A percentile compares a stretch with the other conserved stretches of the same genome.
Conservation (phyloP, 1,140 invertebrate species). For the Maconellicoccus hirsutus region DNA sequence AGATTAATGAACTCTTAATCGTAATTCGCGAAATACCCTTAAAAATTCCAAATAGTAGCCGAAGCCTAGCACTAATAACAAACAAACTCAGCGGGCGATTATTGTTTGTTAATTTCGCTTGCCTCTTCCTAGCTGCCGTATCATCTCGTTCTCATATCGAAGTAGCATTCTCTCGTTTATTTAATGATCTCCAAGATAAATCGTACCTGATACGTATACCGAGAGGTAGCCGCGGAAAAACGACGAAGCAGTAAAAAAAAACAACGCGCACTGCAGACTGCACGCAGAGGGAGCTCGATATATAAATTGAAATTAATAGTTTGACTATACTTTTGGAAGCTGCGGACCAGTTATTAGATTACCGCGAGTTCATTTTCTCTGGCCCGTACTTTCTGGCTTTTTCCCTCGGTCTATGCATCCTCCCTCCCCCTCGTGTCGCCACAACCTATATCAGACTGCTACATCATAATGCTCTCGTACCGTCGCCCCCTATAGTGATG, state of each 20-base stretch:
- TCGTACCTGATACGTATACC: background rate
- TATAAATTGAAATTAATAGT: conserved; percentile 22
- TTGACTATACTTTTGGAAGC: conserved; percentile 7
- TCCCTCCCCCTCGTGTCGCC: too few species aligned
- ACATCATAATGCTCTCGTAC: conserved; percentile 6
- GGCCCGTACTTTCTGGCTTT: too few species aligned
- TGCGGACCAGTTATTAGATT: conserved; percentile 17
- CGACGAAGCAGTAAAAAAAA: background rate
- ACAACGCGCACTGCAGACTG: background rate
- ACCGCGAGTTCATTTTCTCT: too few species aligned
- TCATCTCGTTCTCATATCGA: too few species aligned
- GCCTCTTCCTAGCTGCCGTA: too few species aligned
- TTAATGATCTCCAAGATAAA: background rate
- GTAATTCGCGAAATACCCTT: too few species aligned
- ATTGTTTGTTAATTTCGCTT: conserved; percentile 17
- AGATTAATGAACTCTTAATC: too few species aligned
- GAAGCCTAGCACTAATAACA: conserved; percentile 14
- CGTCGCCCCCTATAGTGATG: conserved; percentile 1
- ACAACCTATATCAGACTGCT: conserved; percentile 14
- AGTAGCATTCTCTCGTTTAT: background rate
- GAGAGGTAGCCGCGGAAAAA: background rate
- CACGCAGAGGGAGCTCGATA: background rate
- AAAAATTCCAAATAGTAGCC: background rate
- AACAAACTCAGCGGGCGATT: conserved; percentile 18
- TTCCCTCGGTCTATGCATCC: background rate